These are phyloP conservation scores for Brachyopa scutellaris DNA, from an alignment of 2,888 invertebrate genomes.

Conservation along the genomic window DNA sequence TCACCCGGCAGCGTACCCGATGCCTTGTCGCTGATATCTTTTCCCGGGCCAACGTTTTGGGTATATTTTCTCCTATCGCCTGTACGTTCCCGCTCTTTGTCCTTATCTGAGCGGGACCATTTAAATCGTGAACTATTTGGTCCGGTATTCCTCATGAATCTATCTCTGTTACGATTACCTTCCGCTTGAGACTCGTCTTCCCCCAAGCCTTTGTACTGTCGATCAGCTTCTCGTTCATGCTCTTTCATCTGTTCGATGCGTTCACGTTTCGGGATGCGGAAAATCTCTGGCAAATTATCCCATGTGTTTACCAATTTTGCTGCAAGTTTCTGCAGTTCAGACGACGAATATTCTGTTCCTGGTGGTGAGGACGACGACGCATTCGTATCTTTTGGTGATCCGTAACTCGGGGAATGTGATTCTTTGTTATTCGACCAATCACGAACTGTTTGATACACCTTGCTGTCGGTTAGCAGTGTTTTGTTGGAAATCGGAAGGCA, in stretches of 20 bases:
- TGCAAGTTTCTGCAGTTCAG: constrained; percentile 76
- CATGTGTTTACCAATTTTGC: constrained; percentile 76
- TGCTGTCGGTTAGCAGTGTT: constrained; percentile 95
- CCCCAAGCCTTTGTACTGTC: constrained; percentile 78
- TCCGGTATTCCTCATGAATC: constrained; percentile 48
- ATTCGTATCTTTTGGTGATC: constrained; percentile 61
- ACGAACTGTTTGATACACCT: constrained; percentile 92
- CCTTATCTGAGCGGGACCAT: constrained; percentile 40
- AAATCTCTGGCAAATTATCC: constrained; percentile 83
- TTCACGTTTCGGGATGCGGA: constrained; percentile 96
- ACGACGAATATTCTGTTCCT: neutral
- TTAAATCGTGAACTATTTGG: constrained; percentile 63
- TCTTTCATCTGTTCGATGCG: constrained; percentile 97
- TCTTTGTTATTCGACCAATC: constrained; percentile 86
- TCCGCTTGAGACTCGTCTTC: constrained; percentile 35
- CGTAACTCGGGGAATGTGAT: constrained; percentile 69
- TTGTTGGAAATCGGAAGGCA: constrained; percentile 96
- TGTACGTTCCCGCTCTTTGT: constrained; percentile 26
- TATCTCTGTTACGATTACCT: constrained; percentile 27
- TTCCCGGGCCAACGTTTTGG: constrained; percentile 45
- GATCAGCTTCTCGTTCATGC: constrained; percentile 95
- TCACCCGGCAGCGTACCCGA: neutral
- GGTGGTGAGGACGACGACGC: constrained; percentile 1
- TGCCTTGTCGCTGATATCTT: constrained; percentile 73
- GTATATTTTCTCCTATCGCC: constrained; percentile 45